Base-by-base conservation (phyloP, 1,140 invertebrate genomes). In the Copidosoma floridanum region DNA sequence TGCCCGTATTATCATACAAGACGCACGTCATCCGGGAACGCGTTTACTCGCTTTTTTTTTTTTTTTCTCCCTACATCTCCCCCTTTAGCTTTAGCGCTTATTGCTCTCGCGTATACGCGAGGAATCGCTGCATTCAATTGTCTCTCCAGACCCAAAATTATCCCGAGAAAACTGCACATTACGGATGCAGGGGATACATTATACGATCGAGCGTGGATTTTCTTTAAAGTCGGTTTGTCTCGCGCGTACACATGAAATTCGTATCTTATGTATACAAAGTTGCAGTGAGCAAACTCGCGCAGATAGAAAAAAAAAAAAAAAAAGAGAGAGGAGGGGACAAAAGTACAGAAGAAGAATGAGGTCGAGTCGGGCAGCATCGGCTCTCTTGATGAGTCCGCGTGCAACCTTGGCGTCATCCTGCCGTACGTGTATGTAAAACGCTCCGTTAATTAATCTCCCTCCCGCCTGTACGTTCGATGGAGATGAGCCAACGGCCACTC, bases 1-100 rank as follows among this genome's bases (percentile, higher is more conserved):
- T n/a, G n/a, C n/a, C n/a, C 68, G 73, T 73, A 79, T 78, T 79
- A 79, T 78, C 76, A 77, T 78, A 71, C 75, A 78, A 77, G 76
- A 71, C 70, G 66, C 61, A 62, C 62, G 66, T 68, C 69, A n/a
- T n/a, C n/a, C n/a, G n/a, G n/a, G n/a, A n/a, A n/a, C n/a, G 41
- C 16, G 24, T 44, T 10, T 18, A 44, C 11, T 2, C 40, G 12
- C 44, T 46, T 46, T 24, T 24, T 46, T 46, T 14, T 46, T 46
- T 46, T 1, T 41, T n/a, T n/a, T n/a, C n/a, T n/a, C n/a, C n/a
- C n/a, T n/a, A n/a, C n/a, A n/a, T n/a, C n/a, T n/a, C n/a, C n/a
- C n/a, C n/a, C n/a, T n/a, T n/a, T n/a, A n/a, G n/a, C n/a, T n/a
- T n/a, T n/a, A n/a, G n/a, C n/a, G n/a, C n/a, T n/a, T n/a, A n/a